Conservation (phyloP, 2,113 vertebrate species). For the Limnothrissa miodon region DNA sequence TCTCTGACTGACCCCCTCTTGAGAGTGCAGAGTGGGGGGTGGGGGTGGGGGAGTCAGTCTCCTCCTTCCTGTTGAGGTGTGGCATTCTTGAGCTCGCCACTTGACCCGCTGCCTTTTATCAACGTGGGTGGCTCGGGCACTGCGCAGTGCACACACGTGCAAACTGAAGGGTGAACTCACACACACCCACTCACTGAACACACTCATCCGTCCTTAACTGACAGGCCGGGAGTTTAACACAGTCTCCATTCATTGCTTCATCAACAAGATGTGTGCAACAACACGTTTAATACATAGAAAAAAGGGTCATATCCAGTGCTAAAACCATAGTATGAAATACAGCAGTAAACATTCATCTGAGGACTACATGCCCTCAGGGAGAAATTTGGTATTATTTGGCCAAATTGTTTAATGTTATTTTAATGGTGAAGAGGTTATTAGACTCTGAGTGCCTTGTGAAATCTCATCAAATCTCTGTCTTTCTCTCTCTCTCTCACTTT, state of each 20-base stretch:
- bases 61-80: conserved; percentile 49
- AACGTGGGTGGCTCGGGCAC: conserved; percentile 57
- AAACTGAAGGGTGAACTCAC: neutral
- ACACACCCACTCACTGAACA: neutral
- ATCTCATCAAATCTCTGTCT: neutral
- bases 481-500: neutral
- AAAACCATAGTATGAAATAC: neutral
- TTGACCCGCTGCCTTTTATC: conserved; percentile 52
- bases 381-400: neutral
- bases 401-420: neutral
- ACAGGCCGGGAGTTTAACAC: neutral
- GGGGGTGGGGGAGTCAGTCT: conserved; percentile 28
- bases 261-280: conserved; percentile 26
- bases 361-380: neutral
- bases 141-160: neutral
- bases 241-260: conserved; percentile 27
- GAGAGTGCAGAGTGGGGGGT: conserved; percentile 42
- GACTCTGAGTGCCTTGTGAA: neutral
- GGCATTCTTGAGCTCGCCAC: conserved; percentile 47
- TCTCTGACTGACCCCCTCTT: conserved; percentile 44
- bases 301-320: neutral
- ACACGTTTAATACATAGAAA: conserved; percentile 16
- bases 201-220: neutral
- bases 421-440: neutral
- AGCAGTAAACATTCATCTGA: neutral